Evolutionary conservation across 2,113 vertebrate genomes (phyloP), one percentile per base, ranked within the genome.

Genomic region (Holacanthus passer): DNA sequence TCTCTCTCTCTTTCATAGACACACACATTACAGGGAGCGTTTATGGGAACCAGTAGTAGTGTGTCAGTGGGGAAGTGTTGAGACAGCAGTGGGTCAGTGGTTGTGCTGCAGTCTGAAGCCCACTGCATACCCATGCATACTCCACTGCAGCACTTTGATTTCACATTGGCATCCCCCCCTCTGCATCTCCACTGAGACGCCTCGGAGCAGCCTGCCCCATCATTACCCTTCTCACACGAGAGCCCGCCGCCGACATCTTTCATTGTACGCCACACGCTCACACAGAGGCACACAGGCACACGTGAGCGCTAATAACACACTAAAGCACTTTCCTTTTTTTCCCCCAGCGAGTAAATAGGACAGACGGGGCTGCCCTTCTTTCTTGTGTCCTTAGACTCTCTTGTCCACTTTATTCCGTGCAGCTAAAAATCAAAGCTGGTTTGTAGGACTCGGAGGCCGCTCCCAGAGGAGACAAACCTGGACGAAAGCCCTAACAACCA

Each of bases 281-380:
- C 64, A 52, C 59, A 37, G 31, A 59, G 50, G 53, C 64, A 37
- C 69, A 83, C 75, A 74, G 67, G 50, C 68, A 87, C 80, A 80
- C 22, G 6, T 67, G 77, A 64, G 63, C 32, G 60, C 77, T 70
- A 68, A 77, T 74, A 89, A 86, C 87, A 90, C 78, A 86, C 70
- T 71, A 32, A 80, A 68, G 81, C 48, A 43, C 68, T 60, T 32
- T 81, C 68, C 77, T 78, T 41, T 50, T 39, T 29, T 45, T 24
- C 14, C 27, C 64, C 35, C 65, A 39, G 47, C 70, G 7, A 75
- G 74, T 85, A 95, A 93, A 94, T 94, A 94, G 94, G 93, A 92
- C 94, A 93, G 87, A 82, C 32, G 2, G 88, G 86, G 81, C 86
- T 91, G 93, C 84, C 94, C 92, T 95, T 91, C 89, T 93, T 95